Evolutionary conservation across 2,113 vertebrate species (phyloP), one percentile per base, ranked within the genome.

Genomic region (Cnemophilus loriae): DNA sequence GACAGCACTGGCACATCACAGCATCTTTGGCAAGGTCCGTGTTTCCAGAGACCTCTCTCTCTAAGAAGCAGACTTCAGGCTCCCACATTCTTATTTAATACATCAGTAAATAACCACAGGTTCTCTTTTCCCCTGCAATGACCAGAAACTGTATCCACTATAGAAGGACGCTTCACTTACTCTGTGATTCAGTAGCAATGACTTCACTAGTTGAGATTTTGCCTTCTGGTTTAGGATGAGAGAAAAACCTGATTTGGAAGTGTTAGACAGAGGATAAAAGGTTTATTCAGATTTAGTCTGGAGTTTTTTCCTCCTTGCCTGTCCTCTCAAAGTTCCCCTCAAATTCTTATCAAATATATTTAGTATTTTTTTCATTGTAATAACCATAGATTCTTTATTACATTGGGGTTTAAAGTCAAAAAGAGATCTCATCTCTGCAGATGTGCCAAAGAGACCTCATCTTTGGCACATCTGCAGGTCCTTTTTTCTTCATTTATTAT

Each of bases 401-500:
- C 3, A 2, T 19, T 35, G 15, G 17, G 3, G n/a, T 73, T 94
- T 79, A 12, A 91, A 75, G 15, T 47, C 1, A 78, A 78, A 91
- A 91, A 46, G 26, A 91, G 30, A 70, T 55, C 5, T 20, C n/a
- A n/a, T n/a, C n/a, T n/a, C n/a, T n/a, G n/a, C n/a, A n/a, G n/a
- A n/a, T n/a, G n/a, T n/a, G n/a, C n/a, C n/a, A n/a, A n/a, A n/a
- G n/a, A n/a, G n/a, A n/a, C 11, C 8, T 30, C 23, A 41, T 22
- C 39, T 82, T 60, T 76, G 39, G 10, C 37, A 82, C 28, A 60
- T 23, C 44, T 85, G 50, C 22, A 56, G 33, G 49, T 55, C 27
- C 10, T 73, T 79, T 80, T 71, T 85, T 53, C n/a, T 73, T 87
- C 28, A 89, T 93, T 87, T 91, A 64, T 49, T 82, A 49, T 94